These are phyloP conservation scores for Hyperoodon ampullatus DNA, from an alignment of 2,113 vertebrate species.

Conservation along the genomic window DNA sequence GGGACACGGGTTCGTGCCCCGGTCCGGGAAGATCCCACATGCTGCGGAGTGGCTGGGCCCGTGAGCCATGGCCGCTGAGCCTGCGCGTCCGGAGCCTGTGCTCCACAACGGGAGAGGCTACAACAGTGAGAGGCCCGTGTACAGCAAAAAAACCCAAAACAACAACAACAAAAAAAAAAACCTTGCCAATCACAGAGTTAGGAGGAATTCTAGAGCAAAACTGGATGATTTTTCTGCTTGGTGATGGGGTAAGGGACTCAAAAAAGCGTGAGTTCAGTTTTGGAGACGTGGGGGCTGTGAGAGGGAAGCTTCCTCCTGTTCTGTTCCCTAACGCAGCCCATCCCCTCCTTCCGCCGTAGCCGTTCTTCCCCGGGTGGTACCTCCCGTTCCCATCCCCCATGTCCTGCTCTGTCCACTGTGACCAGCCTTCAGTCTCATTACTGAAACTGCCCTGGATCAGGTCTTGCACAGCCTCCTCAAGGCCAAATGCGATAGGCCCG, in stretches of 20 bases:
- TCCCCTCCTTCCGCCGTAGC: neutral
- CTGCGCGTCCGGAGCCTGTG: no score
- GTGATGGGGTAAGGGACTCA: neutral
- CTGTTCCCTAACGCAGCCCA: neutral
- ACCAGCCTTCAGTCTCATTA: neutral
- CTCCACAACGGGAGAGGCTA: no score
- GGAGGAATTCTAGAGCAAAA: neutral
- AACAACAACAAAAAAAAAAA: neutral
- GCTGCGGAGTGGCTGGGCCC: no score
- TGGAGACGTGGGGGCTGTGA: neutral
- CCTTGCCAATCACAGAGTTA: neutral
- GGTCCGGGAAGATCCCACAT: no score
- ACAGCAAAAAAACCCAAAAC: no score
- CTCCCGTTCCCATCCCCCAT: neutral
- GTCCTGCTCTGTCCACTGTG: neutral
- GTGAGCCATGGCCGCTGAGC: no score
- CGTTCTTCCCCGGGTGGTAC: no score
- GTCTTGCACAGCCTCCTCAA: neutral
- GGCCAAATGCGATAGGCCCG: no score
- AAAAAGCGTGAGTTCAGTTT: no score
- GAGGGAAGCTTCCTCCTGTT: neutral
- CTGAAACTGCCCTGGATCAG: no score
- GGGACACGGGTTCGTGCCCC: no score
- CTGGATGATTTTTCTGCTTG: neutral
- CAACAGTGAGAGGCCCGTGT: no score